Percentiles rank a stretch among this genome's conserved stretches.
Evolutionary conservation across 2,113 vertebrate genomes (phyloP).

Genomic region (Boleophthalmus pectinirostris): DNA sequence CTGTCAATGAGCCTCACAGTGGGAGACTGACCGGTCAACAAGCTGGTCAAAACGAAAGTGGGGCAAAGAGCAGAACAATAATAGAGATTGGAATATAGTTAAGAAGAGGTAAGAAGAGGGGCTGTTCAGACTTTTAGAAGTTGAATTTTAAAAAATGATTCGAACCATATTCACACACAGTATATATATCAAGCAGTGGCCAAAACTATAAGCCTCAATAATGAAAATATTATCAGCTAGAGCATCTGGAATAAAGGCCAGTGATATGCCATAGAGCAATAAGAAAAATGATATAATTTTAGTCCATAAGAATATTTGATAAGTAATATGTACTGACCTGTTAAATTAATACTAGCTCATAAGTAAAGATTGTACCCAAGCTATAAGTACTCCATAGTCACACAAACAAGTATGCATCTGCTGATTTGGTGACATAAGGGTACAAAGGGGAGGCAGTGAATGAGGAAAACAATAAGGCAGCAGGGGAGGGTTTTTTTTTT

Average conservation of each 20-base stretch:
- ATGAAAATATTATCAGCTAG: not conserved
- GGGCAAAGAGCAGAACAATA: constrained; percentile 15
- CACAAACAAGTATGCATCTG: not conserved
- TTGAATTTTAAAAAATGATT: not conserved
- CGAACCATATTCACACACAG: not conserved
- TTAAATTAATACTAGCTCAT: not conserved
- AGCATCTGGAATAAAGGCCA: not conserved
- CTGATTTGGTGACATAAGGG: not conserved
- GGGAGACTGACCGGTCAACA: constrained; percentile 18
- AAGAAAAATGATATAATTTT: not conserved
- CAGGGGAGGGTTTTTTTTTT: constrained; percentile 16
- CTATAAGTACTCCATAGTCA: no score
- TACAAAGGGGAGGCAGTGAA: not conserved
- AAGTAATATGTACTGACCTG: not conserved
- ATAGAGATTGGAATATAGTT: not conserved
- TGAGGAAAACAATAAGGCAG: constrained; percentile 31
- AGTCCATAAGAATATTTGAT: no score
- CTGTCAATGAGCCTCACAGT: not conserved
- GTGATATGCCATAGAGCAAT: not conserved
- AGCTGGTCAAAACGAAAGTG: constrained; percentile 21
- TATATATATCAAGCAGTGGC: not conserved
- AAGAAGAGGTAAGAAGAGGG: not conserved
- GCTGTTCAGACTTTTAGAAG: not conserved
- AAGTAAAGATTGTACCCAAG: not conserved
- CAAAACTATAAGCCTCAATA: not conserved